These are phyloP conservation scores for Calosoma granatense DNA, from an alignment of 1,140 invertebrate species.

Conservation along the genomic window DNA sequence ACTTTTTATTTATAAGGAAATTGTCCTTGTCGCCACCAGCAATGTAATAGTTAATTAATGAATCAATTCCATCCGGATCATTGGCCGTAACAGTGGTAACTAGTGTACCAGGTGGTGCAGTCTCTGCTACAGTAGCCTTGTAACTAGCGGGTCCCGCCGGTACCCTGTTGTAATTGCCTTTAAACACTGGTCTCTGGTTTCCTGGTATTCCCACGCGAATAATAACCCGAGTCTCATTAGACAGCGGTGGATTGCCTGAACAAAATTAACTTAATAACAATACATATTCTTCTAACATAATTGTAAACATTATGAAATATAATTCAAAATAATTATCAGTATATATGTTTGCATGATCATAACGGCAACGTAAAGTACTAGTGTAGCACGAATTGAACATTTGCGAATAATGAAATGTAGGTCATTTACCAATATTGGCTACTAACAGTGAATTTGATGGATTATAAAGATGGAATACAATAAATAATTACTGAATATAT, in stretches of 20 bases:
- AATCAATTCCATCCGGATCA: conserved; percentile 66
- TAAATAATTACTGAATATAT: too few relatives aligned
- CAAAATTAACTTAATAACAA: conserved; percentile 10
- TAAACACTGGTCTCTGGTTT: conserved; percentile 65
- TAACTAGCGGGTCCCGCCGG: conserved; percentile 31
- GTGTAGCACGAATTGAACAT: too few relatives aligned
- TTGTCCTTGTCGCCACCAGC: conserved; percentile 66
- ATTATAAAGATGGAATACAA: too few relatives aligned
- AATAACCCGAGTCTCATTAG: conserved; percentile 51
- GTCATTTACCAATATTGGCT: too few relatives aligned
- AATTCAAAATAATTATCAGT: too few relatives aligned
- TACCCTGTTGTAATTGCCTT: conserved; percentile 47
- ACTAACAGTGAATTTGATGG: too few relatives aligned
- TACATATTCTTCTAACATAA: neutral
- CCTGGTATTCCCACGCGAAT: conserved; percentile 65
- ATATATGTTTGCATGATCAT: too few relatives aligned
- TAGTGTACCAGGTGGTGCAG: conserved; percentile 53
- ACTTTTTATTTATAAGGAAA: conserved; percentile 64
- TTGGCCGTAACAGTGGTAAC: conserved; percentile 59
- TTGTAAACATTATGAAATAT: neutral
- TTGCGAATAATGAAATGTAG: too few relatives aligned
- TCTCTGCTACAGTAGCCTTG: conserved; percentile 58
- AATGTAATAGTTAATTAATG: conserved; percentile 59
- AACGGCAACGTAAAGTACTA: too few relatives aligned
- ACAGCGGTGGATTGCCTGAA: conserved; percentile 46